Evolutionary conservation across 2,113 vertebrate genomes (phyloP).

Genomic region (Stomatorhinus ivindoensis): DNA sequence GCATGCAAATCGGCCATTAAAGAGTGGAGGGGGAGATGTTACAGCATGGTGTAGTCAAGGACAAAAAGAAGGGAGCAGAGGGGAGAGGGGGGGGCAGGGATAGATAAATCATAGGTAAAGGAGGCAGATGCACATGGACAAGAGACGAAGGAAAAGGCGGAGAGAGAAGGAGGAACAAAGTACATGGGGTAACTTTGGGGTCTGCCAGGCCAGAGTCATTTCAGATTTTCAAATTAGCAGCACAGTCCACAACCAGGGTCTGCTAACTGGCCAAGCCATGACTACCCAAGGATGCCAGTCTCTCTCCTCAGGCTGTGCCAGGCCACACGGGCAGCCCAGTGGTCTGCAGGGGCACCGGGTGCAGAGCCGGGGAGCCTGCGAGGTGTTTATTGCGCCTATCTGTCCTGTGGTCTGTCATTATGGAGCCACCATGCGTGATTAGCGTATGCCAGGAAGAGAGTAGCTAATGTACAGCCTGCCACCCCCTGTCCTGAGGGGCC

Average conservation of each 20-base stretch:
- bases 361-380: neutral
- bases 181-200: neutral
- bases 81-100: slow-evolving; percentile 24
- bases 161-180: neutral
- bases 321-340: neutral
- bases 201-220: neutral
- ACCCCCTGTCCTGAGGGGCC: neutral
- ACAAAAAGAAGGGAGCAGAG: slow-evolving; percentile 54
- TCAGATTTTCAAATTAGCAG: neutral
- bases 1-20: slow-evolving; percentile 71
- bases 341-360: neutral
- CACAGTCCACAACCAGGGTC: neutral
- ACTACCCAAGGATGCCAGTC: neutral
- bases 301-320: neutral
- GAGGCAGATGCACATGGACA: neutral
- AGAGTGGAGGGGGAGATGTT: slow-evolving; percentile 55
- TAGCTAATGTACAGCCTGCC: neutral
- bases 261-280: neutral
- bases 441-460: neutral
- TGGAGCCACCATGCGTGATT: neutral
- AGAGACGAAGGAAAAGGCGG: slow-evolving; percentile 14
- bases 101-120: slow-evolving; percentile 15
- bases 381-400: slow-evolving; percentile 20
- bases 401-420: slow-evolving; percentile 5
- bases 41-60: slow-evolving; percentile 65